These are phyloP conservation scores for Zaprionus tsacasi DNA, from an alignment of 1,140 invertebrate genomes.

Conservation along the genomic window DNA sequence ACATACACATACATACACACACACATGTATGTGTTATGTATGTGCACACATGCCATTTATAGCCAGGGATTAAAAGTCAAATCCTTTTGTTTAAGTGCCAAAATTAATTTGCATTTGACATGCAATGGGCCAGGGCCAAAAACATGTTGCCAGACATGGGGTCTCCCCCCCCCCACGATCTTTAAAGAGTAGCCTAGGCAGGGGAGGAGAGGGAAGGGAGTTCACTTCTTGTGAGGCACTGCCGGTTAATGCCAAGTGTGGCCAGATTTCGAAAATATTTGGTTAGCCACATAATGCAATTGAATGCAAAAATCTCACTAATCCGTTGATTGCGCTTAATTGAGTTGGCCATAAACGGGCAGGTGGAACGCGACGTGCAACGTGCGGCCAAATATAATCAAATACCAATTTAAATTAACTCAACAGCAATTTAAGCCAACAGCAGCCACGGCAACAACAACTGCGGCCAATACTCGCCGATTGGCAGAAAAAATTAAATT, in stretches of 20 bases:
- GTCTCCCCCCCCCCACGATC: neutral
- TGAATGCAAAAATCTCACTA: conserved; percentile 70
- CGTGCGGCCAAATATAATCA: conserved; percentile 72
- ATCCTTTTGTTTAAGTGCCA: conserved; percentile 82
- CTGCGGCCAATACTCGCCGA: conserved; percentile 11
- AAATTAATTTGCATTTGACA: conserved; percentile 83
- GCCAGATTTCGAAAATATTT: conserved; percentile 51
- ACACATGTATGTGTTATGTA: conserved; percentile 36
- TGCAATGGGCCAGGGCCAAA: conserved; percentile 71
- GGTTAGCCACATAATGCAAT: conserved; percentile 53
- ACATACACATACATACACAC: conserved; percentile 12
- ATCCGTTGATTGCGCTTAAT: conserved; percentile 79
- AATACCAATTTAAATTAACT: conserved; percentile 83
- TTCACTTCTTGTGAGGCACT: conserved; percentile 58
- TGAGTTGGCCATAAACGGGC: conserved; percentile 79
- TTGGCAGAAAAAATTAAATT: conserved; percentile 76
- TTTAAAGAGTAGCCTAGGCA: neutral
- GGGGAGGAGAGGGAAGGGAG: neutral
- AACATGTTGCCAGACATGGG: conserved; percentile 68
- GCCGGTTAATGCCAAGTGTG: conserved; percentile 30
- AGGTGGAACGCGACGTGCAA: conserved; percentile 34
- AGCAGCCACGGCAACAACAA: conserved; percentile 48
- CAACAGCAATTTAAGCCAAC: conserved; percentile 77
- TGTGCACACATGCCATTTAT: conserved; percentile 77
- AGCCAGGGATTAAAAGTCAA: conserved; percentile 82